phyloP scores from a whole-genome alignment of 2,888 invertebrate genomes.

The Diaphora mendica region DNA sequence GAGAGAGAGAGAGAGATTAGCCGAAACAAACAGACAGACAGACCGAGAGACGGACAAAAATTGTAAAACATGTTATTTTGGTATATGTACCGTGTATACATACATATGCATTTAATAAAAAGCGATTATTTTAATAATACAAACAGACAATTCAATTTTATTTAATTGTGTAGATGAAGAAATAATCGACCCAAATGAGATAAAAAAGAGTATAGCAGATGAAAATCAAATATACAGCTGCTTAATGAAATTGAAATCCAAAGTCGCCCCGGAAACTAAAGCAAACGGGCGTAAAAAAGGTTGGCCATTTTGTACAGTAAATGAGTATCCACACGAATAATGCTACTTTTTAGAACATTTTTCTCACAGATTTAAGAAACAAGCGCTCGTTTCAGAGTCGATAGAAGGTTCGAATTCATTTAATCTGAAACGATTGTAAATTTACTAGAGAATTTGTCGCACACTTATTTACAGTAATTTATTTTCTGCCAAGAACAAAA shows the following conservation, averaged over 20 bases:
- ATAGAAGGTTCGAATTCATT: constrained; percentile 14
- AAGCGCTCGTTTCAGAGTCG: constrained; percentile 25
- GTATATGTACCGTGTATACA: too few species aligned
- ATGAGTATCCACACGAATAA: neutral
- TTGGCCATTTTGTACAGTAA: neutral
- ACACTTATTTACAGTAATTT: neutral
- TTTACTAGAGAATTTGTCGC: neutral
- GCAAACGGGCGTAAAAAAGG: constrained; percentile 21
- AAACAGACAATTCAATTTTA: too few species aligned
- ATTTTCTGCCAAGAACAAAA: neutral
- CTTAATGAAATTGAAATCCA: too few species aligned
- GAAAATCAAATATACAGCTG: neutral
- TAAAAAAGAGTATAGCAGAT: too few species aligned
- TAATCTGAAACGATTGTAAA: constrained; percentile 2
- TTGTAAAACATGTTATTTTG: too few species aligned
- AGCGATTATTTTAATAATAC: too few species aligned
- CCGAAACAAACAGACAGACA: too few species aligned
- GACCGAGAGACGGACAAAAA: too few species aligned
- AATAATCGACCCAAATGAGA: too few species aligned
- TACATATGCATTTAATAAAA: too few species aligned
- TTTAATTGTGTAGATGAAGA: too few species aligned
- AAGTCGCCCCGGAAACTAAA: neutral
- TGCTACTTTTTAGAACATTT: constrained; percentile 9
- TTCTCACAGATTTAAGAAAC: constrained; percentile 19
- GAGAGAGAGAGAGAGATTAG: too few species aligned